Conservation (phyloP, 2,888 invertebrate species). For the Deilephila porcellus region DNA sequence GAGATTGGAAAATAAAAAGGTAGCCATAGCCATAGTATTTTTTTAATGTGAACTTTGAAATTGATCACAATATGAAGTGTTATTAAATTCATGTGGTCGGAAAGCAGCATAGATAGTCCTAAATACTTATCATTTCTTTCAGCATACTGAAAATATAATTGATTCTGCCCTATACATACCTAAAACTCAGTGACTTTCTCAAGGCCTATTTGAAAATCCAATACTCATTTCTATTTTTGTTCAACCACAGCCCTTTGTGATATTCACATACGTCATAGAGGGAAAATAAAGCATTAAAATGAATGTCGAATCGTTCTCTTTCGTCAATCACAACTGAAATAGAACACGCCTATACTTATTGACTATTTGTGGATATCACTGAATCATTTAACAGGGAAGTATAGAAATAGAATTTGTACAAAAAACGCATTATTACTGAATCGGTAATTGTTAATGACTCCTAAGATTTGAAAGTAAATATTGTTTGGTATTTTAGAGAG, state of each 20-base stretch:
- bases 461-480: neutral
- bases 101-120: no score
- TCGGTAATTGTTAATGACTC: neutral
- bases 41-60: no score
- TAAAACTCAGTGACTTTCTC: neutral
- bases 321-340: constrained; percentile 13
- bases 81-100: no score
- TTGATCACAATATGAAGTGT: no score
- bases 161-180: neutral
- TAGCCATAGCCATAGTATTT: no score
- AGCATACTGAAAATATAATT: no score
- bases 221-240: constrained; percentile 23
- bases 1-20: no score
- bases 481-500: neutral
- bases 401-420: constrained; percentile 21
- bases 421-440: neutral
- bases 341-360: constrained; percentile 21
- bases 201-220: constrained; percentile 5
- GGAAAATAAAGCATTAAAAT: constrained; percentile 21
- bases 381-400: constrained; percentile 1
- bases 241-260: neutral
- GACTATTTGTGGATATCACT: constrained; percentile 11
- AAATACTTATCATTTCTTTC: no score
- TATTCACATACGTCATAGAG: constrained; percentile 20
- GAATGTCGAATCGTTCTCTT: neutral